Evolutionary conservation across 2,888 invertebrate species (phyloP), one percentile per base, ranked within the genome.

Genomic region (Azorinus chamasolen): DNA sequence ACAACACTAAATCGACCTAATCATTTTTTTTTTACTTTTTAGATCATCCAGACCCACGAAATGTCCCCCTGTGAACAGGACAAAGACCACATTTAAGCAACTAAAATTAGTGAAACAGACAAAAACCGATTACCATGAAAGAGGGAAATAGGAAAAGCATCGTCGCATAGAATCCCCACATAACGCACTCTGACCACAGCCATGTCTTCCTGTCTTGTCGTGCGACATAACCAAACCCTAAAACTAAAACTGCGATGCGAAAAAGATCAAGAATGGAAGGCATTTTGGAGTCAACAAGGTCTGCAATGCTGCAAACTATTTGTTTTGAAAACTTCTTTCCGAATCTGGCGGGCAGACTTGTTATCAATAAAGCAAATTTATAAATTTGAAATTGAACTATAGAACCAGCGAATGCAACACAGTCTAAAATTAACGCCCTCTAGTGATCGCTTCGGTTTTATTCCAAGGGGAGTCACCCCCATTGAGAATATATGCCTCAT

Each of bases 121-220:
- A n/a, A n/a, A n/a, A n/a, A n/a, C n/a, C 1, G 18, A 24, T 65
- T 63, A 77, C 83, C 57, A 83, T 37, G 16, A 46, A 51, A 41
- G 53, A 43, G 3, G 85, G 85, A 58, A 79, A 85, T 5, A 79
- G 22, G 58, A 81, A 83, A n/a, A 77, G 54, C n/a, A 62, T 80
- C 14, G 68, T 22, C 4, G 68, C 74, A 63, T 83, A 72, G 61
- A 73, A 79, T 48, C 77, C 74, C 73, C 76, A 73, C 48, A 85
- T 37, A 5, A 79, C 45, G 0, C 82, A 68, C 37, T 83, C 83
- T 51, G 70, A 72, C 66, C 82, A 79, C 57, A 80, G 72, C 62
- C 82, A 79, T 32, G 79, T 61, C 41, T 84, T 84, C 24, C 77
- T 71, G 25, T 77, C 69, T 54, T 77, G 79, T 50, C 72, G 74